Conservation (phyloP, 2,888 invertebrate species). For the Bimastos eiseni region DNA sequence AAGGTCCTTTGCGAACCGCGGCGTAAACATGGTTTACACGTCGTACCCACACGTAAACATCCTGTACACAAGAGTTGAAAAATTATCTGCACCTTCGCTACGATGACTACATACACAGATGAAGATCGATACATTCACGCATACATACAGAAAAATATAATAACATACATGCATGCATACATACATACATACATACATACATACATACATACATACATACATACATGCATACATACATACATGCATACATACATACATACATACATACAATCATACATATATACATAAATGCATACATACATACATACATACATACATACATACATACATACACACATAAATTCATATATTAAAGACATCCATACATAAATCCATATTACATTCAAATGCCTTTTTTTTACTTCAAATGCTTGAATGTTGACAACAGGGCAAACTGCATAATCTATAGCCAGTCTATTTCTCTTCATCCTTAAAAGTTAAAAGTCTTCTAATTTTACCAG, state of each 20-base stretch:
- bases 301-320: no score
- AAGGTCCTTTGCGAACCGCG: not conserved
- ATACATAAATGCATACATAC: no score
- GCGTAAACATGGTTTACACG: not conserved
- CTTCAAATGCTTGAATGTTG: not conserved
- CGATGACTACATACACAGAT: no score
- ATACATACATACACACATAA: no score
- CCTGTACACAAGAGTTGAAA: no score
- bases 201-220: constrained; percentile 13
- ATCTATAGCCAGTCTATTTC: not conserved
- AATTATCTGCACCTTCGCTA: not conserved
- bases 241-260: not conserved
- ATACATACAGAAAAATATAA: no score
- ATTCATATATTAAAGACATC: no score
- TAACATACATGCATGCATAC: not conserved
- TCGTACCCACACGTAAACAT: no score
- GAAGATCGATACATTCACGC: no score
- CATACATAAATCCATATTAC: no score
- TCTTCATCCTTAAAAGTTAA: not conserved
- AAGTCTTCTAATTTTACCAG: not conserved
- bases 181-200: not conserved
- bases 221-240: constrained; percentile 1
- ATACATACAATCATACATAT: no score
- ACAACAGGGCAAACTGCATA: not conserved
- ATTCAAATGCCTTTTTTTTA: not conserved